Percentiles rank a stretch among this genome's conserved stretches.
These are phyloP conservation scores for Bombyx mandarina DNA, from an alignment of 1,140 invertebrate species.

Conservation along the genomic window DNA sequence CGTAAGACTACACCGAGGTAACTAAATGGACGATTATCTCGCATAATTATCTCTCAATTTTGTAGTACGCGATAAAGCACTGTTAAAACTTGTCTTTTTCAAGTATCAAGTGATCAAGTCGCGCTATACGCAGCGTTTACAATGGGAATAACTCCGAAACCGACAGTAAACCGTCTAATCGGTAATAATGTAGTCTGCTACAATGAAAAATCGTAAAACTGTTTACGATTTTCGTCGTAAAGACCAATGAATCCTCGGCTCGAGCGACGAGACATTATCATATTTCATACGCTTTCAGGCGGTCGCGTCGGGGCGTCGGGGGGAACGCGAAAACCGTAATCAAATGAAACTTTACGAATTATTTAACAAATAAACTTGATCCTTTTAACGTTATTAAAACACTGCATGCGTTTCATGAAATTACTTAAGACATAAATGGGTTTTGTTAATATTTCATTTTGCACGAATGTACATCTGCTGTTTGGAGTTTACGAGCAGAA, in stretches of 20 bases:
- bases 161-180: constrained; percentile 11
- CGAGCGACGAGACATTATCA: constrained; percentile 9
- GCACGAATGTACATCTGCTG: too few species aligned
- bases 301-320: not conserved
- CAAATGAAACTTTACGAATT: constrained; percentile 15
- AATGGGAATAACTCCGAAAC: constrained; percentile 6
- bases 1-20: too few species aligned
- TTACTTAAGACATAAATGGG: too few species aligned
- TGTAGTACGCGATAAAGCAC: too few species aligned
- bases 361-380: constrained; percentile 12
- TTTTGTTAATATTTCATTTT: too few species aligned
- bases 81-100: too few species aligned
- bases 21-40: too few species aligned
- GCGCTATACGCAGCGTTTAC: constrained; percentile 1
- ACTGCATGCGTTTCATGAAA: too few species aligned
- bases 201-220: constrained; percentile 19
- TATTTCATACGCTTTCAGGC: constrained; percentile 20
- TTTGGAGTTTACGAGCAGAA: too few species aligned
- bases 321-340: constrained; percentile 17
- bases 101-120: too few species aligned
- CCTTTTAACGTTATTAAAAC: not conserved
- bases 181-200: constrained; percentile 9
- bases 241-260: constrained; percentile 7
- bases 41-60: too few species aligned
- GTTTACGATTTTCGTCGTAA: constrained; percentile 13